These are phyloP conservation scores for Eurystomus gularis DNA, from an alignment of 2,113 vertebrate genomes.

Conservation along the genomic window DNA sequence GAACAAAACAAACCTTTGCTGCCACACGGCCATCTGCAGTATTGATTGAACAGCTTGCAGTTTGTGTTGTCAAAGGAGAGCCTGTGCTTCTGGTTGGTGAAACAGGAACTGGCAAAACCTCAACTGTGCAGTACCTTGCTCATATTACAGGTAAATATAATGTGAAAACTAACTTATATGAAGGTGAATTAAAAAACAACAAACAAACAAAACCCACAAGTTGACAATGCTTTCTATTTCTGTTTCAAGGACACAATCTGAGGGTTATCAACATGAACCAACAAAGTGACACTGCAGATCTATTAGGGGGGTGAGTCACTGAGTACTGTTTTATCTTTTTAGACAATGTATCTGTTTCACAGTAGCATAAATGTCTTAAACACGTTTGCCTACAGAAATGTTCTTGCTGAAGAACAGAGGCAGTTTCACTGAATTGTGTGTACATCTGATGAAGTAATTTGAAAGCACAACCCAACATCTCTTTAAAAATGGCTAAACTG, in stretches of 20 bases:
- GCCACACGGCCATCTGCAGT: slow-evolving; percentile 89
- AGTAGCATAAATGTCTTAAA: neutral
- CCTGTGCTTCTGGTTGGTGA: slow-evolving; percentile 94
- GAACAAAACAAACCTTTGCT: slow-evolving; percentile 86
- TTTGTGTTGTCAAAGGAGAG: slow-evolving; percentile 88
- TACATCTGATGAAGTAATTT: neutral
- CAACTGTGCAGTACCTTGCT: slow-evolving; percentile 91
- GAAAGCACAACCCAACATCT: neutral
- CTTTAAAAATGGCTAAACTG: neutral
- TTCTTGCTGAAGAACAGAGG: neutral
- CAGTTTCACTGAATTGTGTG: neutral
- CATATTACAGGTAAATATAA: slow-evolving; percentile 82
- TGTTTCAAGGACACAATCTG: slow-evolving; percentile 84
- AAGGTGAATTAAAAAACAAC: neutral
- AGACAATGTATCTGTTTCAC: fast-evolving
- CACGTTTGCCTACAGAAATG: neutral
- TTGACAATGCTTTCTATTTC: neutral
- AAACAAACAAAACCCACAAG: neutral
- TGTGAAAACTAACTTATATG: neutral
- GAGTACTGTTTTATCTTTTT: neutral
- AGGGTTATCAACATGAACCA: slow-evolving; percentile 97
- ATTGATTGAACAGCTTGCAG: slow-evolving; percentile 90
- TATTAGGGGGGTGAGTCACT: slow-evolving; percentile 90
- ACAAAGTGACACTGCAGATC: slow-evolving; percentile 94
- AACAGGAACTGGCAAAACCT: slow-evolving; percentile 96